A percentile compares a stretch with the other conserved stretches of the same genome.
These are phyloP conservation scores for Cataglyphis livida DNA, from an alignment of 2,888 invertebrate species.

Conservation along the genomic window DNA sequence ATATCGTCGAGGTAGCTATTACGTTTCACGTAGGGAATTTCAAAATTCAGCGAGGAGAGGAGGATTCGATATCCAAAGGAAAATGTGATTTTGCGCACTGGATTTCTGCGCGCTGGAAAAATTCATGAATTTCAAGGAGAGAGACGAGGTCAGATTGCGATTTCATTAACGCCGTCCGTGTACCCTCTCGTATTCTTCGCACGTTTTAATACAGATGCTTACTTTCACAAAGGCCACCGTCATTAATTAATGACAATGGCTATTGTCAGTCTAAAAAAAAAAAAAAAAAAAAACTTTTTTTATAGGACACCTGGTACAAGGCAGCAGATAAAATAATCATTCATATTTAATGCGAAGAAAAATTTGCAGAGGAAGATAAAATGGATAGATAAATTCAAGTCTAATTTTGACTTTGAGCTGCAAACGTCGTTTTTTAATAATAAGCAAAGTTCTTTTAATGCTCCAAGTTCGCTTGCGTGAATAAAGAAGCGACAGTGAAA, in stretches of 20 bases:
- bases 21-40: slow-evolving; percentile 22
- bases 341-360: slow-evolving; percentile 15
- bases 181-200: background rate
- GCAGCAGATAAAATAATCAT: background rate
- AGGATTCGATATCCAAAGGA: slow-evolving; percentile 20
- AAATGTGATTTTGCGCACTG: slow-evolving; percentile 32
- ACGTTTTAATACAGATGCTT: background rate
- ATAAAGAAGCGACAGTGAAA: slow-evolving; percentile 37
- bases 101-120: slow-evolving; percentile 28
- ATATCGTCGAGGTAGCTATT: slow-evolving; percentile 7
- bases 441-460: slow-evolving; percentile 42
- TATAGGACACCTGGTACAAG: background rate
- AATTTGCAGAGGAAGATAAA: background rate
- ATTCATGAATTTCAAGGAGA: slow-evolving; percentile 43
- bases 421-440: slow-evolving; percentile 35
- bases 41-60: slow-evolving; percentile 14
- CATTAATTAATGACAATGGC: slow-evolving; percentile 8
- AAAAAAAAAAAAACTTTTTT: too few species aligned
- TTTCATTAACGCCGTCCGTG: slow-evolving; percentile 17
- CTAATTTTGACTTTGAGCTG: slow-evolving; percentile 6
- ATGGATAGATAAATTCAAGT: background rate
- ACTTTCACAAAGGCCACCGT: background rate
- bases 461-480: slow-evolving; percentile 22
- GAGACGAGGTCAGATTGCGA: background rate
- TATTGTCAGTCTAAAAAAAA: background rate